phyloP scores from a whole-genome alignment of 2,797 vertebrate genomes.

The Tachyglossus aculeatus region DNA sequence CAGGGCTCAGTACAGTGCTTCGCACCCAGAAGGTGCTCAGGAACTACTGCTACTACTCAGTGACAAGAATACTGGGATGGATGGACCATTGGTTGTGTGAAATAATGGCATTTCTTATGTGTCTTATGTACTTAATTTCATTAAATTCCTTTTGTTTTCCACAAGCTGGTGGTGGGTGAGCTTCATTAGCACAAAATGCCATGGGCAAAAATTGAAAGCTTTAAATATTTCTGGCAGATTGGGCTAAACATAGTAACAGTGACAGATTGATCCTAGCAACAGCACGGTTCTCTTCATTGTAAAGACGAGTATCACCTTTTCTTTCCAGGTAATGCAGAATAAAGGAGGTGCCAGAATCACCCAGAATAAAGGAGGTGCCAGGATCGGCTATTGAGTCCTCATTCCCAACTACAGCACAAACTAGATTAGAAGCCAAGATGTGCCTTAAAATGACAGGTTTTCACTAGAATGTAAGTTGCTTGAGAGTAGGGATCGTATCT shows the following conservation, averaged over 20 bases:
- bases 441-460: no score
- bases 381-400: background rate
- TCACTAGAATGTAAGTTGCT: no score
- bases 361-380: background rate
- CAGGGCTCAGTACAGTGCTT: no score
- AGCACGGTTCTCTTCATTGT: background rate
- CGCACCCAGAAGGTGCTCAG: no score
- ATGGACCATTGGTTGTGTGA: no score
- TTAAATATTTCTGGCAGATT: conserved; percentile 53
- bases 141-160: conserved; percentile 28
- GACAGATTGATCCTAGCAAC: background rate
- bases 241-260: conserved; percentile 57
- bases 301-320: background rate
- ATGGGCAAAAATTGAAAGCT: conserved; percentile 59
- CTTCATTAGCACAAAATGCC: conserved; percentile 21
- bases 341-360: background rate
- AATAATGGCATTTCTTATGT: no score
- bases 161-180: conserved; percentile 5
- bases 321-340: conserved; percentile 1
- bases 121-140: no score
- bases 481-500: no score
- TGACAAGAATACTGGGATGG: no score
- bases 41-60: no score
- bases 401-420: background rate
- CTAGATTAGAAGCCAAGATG: background rate